These are phyloP conservation scores for Phyllotreta striolata DNA, from an alignment of 2,888 invertebrate species.

Conservation along the genomic window DNA sequence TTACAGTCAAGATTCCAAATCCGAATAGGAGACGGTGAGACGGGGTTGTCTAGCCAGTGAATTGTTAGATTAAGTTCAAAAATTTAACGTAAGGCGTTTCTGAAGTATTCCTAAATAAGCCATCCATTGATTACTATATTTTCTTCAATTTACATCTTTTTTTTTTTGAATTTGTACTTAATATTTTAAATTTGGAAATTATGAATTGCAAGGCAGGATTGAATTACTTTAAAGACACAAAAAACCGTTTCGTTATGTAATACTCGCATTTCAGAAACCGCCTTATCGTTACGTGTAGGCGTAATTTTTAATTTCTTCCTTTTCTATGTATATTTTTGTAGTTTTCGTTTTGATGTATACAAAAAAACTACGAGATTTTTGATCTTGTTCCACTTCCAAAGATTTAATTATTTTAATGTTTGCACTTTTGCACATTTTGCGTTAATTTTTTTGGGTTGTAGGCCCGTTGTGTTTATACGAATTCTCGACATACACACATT, in stretches of 20 bases:
- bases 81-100: slow-evolving; percentile 18
- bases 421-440: neutral
- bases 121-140: neutral
- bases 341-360: slow-evolving; percentile 22
- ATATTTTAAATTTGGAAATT: neutral
- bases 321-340: slow-evolving; percentile 21
- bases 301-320: slow-evolving; percentile 2
- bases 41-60: neutral
- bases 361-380: slow-evolving; percentile 5
- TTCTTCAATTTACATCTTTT: slow-evolving; percentile 2
- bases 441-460: slow-evolving; percentile 9
- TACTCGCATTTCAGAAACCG: slow-evolving; percentile 12
- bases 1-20: slow-evolving; percentile 57
- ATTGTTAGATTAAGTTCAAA: slow-evolving; percentile 24
- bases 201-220: neutral
- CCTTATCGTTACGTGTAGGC: slow-evolving; percentile 7
- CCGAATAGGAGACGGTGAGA: slow-evolving; percentile 36
- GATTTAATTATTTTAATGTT: slow-evolving; percentile 22
- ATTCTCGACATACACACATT: neutral
- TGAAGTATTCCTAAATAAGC: slow-evolving; percentile 10
- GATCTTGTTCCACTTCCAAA: slow-evolving; percentile 30
- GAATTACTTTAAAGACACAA: neutral
- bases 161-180: neutral
- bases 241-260: neutral
- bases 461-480: neutral